Evolutionary conservation across 2,888 invertebrate species (phyloP), one percentile per base, ranked within the genome.

Genomic region (Trachelus troglodyta): DNA sequence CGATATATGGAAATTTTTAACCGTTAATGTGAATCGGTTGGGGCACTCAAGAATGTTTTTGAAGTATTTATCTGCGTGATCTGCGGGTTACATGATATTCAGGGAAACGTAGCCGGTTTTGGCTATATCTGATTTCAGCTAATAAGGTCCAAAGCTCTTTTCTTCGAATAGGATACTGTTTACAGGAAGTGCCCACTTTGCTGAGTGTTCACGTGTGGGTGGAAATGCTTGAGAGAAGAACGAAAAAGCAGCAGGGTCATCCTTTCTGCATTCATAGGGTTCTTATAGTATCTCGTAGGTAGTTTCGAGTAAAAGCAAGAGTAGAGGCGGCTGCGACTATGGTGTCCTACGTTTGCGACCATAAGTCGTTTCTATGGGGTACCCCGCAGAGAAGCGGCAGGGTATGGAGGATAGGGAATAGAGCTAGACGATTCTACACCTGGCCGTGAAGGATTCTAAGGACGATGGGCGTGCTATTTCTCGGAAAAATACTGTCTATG

Each of bases 371-470:
- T 76, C 75, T 76, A 34, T 71, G 15, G 74, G 69, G 78, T 69
- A 73, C 73, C 80, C 80, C 78, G 78, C 69, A 56, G 80, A n/a
- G 80, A 78, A 37, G 78, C 74, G 71, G 34, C 68, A 23, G 37
- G 78, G 69, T 75, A 11, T 40, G 35, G 56, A 69, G 35, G n/a
- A 37, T 69, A 73, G 75, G 77, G 69, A 31, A 23, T 40, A 31
- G 77, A 37, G 68, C 56, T 74, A 78, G 33, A 77, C 31, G 79
- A 71, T 75, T 71, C 78, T 79, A 81, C 84, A 83, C 84, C 83
- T 84, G 84, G 84, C 82, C 81, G 79, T 80, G 82, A 82, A 82
- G 80, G 79, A 82, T 83, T 80, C 76, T 73, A 79, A 74, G 77
- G 76, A 34, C 30, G 33, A 34, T 74, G 76, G 79, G 79, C 76